Conservation (phyloP, 2,888 invertebrate genomes). For the Bombylius discolor region DNA sequence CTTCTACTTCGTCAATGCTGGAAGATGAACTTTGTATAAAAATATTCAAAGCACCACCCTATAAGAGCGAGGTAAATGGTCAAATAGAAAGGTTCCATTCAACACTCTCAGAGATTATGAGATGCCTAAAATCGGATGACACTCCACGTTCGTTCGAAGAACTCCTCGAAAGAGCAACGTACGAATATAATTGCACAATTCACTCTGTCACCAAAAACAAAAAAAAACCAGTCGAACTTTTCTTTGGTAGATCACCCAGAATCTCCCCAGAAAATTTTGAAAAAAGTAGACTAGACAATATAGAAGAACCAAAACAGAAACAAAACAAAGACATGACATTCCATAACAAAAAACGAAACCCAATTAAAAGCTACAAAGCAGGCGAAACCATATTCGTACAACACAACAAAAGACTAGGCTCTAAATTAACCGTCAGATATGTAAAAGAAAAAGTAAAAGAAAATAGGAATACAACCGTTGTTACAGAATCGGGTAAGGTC, state of each 20-base stretch:
- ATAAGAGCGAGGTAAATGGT: constrained; percentile 11
- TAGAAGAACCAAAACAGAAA: constrained; percentile 10
- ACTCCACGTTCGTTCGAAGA: constrained; percentile 9
- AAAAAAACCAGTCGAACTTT: constrained; percentile 13
- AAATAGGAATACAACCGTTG: background rate
- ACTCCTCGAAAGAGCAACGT: constrained; percentile 7
- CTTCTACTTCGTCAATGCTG: constrained; percentile 12
- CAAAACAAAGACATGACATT: constrained; percentile 8
- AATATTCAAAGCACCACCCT: constrained; percentile 11
- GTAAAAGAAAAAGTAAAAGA: constrained; percentile 5
- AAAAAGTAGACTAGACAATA: constrained; percentile 6
- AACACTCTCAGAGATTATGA: constrained; percentile 13
- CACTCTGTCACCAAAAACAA: constrained; percentile 13
- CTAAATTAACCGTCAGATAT: too few species aligned
- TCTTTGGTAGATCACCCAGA: constrained; percentile 9
- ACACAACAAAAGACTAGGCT: too few species aligned
- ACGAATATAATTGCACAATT: constrained; percentile 3
- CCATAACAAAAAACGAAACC: constrained; percentile 12
- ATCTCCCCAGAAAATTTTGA: constrained; percentile 11
- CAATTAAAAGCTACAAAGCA: too few species aligned
- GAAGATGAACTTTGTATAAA: constrained; percentile 12
- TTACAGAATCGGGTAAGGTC: background rate
- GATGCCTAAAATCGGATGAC: constrained; percentile 11
- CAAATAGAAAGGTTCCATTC: constrained; percentile 15
- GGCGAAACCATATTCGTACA: too few species aligned